Base-by-base conservation (phyloP, 2,113 vertebrate genomes). In the Urocynchramus pylzowi region DNA sequence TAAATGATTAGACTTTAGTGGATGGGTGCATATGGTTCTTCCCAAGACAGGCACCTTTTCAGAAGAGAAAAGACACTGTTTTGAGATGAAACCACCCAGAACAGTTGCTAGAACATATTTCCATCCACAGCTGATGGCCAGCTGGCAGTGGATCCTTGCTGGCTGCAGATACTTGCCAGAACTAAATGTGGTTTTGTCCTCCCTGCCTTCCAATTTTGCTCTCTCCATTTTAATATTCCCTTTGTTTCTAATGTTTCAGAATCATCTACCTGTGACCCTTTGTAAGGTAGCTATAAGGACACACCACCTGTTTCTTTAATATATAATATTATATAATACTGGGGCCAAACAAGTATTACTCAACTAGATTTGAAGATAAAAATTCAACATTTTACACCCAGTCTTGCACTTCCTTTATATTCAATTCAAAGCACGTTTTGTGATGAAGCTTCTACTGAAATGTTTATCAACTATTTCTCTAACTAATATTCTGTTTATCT, bases 71-170 rank as follows among this genome's bases (percentile, higher is more conserved):
- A 87, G 57, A 39, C 69, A n/a, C 11, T 0, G 1, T 67, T 82
- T 93, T 26, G 26, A 19, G 54, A 15, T 63, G 50, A 86, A 96
- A 74, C 33, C 19, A 70, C 49, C 31, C 75, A 67, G 71, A 93
- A 49, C 90, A 86, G 54, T 88, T 97, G 93, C 68, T 79, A 64
- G 63, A 95, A 85, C 82, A 78, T 96, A 93, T 96, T 96, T 87
- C 53, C 27, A 52, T 47, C 44, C 53, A 31, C n/a, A 92, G 64
- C 76, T 65, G 80, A 86, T 47, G 63, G 86, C 78, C 95, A 93
- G 47, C 83, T 97, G 93, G 87, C 90, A 93, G 6, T 2, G 42
- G 22, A 22, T 86, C 54, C 54, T 59, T 0, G 1, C 35, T 81
- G 75, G n/a, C 87, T 84, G 47, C 39, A 74, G n/a, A 74, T 31